These are phyloP conservation scores for Hydrochoerus hydrochaeris DNA, from an alignment of 2,113 vertebrate species.

Conservation along the genomic window DNA sequence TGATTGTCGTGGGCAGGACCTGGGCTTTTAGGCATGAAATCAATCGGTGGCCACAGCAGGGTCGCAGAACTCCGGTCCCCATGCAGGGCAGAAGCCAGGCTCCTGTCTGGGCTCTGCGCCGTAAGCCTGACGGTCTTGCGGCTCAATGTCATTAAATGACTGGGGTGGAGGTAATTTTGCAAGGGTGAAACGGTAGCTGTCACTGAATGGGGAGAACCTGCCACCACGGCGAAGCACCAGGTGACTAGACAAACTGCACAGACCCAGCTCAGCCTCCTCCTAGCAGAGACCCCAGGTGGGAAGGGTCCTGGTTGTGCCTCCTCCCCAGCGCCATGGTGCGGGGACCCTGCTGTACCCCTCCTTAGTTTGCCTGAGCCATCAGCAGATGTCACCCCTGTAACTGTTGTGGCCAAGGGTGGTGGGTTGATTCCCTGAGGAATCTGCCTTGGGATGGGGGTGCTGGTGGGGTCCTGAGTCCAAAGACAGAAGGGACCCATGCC, in stretches of 20 bases:
- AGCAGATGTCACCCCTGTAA: fast-evolving
- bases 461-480: neutral
- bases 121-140: neutral
- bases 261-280: neutral
- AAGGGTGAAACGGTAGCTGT: neutral
- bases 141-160: neutral
- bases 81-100: neutral
- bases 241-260: neutral
- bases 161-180: neutral
- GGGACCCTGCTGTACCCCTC: neutral
- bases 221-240: neutral
- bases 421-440: neutral
- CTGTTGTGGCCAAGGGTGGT: too few relatives aligned
- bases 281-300: fast-evolving
- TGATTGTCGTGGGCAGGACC: conserved; percentile 14
- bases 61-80: neutral
- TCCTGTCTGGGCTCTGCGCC: conserved; percentile 39
- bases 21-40: conserved; percentile 32
- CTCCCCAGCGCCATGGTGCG: neutral
- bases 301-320: neutral
- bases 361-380: neutral
- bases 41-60: neutral
- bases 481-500: neutral
- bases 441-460: neutral
- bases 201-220: neutral